Percentiles rank a stretch among this genome's conserved stretches.
phyloP scores from a whole-genome alignment of 2,797 vertebrate genomes.

The Adrianichthys oophorus region DNA sequence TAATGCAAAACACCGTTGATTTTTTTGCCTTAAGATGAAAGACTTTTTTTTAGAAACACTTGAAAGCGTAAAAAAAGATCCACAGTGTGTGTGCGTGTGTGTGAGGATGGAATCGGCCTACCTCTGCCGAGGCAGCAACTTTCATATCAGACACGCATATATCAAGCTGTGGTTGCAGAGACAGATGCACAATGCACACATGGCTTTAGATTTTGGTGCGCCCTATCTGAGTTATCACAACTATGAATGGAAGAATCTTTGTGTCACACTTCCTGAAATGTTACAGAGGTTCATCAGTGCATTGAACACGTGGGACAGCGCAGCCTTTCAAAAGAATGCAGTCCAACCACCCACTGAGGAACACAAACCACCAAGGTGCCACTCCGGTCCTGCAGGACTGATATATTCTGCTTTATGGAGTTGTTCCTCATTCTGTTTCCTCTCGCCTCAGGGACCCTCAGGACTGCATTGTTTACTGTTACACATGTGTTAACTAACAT shows the following conservation, averaged over 20 bases:
- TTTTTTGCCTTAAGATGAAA: slow-evolving; percentile 20
- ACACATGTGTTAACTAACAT: slow-evolving; percentile 23
- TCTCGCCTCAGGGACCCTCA: slow-evolving; percentile 21
- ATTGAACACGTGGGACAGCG: slow-evolving; percentile 62
- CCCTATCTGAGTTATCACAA: slow-evolving; percentile 34
- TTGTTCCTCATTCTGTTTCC: slow-evolving; percentile 22
- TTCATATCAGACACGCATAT: slow-evolving; percentile 13
- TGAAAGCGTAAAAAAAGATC: slow-evolving; percentile 10
- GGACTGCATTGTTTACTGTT: slow-evolving; percentile 35
- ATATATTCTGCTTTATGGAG: slow-evolving; percentile 48
- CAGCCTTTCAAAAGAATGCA: slow-evolving; percentile 73
- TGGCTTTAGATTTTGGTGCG: not conserved
- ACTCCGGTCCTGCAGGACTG: slow-evolving; percentile 42
- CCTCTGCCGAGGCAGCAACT: slow-evolving; percentile 10
- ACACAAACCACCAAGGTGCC: slow-evolving; percentile 28
- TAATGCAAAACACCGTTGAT: slow-evolving; percentile 27
- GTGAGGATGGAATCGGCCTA: slow-evolving; percentile 39
- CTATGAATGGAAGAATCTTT: slow-evolving; percentile 62
- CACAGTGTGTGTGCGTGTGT: not conserved
- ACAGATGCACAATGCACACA: slow-evolving; percentile 12
- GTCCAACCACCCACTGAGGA: slow-evolving; percentile 56
- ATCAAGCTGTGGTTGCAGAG: slow-evolving; percentile 19
- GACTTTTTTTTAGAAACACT: slow-evolving; percentile 26
- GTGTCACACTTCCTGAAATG: slow-evolving; percentile 59
- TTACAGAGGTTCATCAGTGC: slow-evolving; percentile 49